A percentile compares a stretch with the other conserved stretches of the same genome.
These are phyloP conservation scores for Macropis europaea DNA, from an alignment of 2,888 invertebrate species.

Conservation along the genomic window DNA sequence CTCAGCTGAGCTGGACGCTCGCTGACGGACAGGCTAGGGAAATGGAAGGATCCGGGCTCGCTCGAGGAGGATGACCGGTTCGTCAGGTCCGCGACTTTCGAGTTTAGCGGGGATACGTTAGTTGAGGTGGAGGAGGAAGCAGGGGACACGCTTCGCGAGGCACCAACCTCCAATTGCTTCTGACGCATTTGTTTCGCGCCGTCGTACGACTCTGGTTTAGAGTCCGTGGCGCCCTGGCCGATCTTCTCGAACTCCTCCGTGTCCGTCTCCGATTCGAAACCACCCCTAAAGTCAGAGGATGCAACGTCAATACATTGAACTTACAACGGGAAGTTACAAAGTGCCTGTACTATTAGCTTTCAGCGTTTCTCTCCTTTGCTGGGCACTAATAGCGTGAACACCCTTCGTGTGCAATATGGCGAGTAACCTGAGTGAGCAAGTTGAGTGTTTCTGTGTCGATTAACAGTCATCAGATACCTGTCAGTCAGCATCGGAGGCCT, in stretches of 20 bases:
- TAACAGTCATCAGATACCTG: conserved; percentile 63
- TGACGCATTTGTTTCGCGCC: conserved; percentile 66
- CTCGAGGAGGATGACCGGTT: conserved; percentile 69
- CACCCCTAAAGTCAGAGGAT: conserved; percentile 83
- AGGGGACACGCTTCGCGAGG: conserved; percentile 73
- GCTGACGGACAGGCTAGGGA: conserved; percentile 67
- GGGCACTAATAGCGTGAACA: too few species aligned
- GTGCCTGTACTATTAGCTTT: too few species aligned
- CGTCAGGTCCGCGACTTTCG: conserved; percentile 66
- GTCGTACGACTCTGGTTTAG: conserved; percentile 72
- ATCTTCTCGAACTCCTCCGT: conserved; percentile 92
- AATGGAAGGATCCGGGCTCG: conserved; percentile 72
- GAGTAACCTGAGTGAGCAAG: not conserved
- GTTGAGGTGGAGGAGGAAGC: conserved; percentile 75
- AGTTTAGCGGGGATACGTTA: conserved; percentile 73
- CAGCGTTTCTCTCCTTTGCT: too few species aligned
- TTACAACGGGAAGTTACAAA: too few species aligned
- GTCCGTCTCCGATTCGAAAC: conserved; percentile 89
- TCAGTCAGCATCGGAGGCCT: conserved; percentile 69
- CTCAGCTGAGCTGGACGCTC: conserved; percentile 70
- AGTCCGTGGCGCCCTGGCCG: conserved; percentile 80
- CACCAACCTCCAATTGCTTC: conserved; percentile 79
- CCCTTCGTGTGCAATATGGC: not conserved
- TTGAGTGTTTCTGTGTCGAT: not conserved
- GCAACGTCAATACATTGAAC: too few species aligned